These are phyloP conservation scores for Plecotus auritus DNA, from an alignment of 2,113 vertebrate genomes.

Conservation along the genomic window DNA sequence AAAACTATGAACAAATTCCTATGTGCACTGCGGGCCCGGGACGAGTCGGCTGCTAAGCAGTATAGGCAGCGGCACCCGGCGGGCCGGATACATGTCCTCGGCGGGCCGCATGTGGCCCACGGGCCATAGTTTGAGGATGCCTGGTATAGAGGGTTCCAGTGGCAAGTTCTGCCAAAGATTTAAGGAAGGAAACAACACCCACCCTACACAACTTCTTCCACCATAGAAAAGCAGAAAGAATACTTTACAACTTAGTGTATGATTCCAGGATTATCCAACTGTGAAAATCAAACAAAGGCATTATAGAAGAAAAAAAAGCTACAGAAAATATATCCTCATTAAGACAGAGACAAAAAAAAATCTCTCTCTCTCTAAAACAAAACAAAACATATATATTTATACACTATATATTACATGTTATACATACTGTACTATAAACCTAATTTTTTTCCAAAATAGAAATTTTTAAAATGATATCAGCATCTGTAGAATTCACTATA, in stretches of 20 bases:
- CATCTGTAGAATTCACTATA: neutral
- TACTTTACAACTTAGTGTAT: neutral
- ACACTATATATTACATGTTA: too few relatives aligned
- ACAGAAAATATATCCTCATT: neutral
- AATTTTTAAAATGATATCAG: neutral
- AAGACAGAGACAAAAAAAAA: neutral
- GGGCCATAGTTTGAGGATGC: too few relatives aligned
- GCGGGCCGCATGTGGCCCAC: too few relatives aligned
- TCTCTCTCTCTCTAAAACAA: neutral
- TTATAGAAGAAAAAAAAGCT: neutral
- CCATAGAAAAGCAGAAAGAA: neutral
- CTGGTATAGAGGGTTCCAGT: neutral
- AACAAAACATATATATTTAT: too few relatives aligned
- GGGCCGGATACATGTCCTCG: too few relatives aligned
- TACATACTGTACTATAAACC: neutral
- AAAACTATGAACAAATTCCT: too few relatives aligned
- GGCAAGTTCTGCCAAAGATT: neutral
- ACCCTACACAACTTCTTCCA: neutral
- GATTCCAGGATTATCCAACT: neutral
- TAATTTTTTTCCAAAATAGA: neutral
- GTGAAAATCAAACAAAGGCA: neutral
- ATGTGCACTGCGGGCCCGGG: too few relatives aligned
- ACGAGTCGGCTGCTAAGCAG: too few relatives aligned
- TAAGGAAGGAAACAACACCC: neutral
- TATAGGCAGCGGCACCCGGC: too few relatives aligned